Conservation (phyloP, 2,113 vertebrate species). For the Gila orcuttii region DNA sequence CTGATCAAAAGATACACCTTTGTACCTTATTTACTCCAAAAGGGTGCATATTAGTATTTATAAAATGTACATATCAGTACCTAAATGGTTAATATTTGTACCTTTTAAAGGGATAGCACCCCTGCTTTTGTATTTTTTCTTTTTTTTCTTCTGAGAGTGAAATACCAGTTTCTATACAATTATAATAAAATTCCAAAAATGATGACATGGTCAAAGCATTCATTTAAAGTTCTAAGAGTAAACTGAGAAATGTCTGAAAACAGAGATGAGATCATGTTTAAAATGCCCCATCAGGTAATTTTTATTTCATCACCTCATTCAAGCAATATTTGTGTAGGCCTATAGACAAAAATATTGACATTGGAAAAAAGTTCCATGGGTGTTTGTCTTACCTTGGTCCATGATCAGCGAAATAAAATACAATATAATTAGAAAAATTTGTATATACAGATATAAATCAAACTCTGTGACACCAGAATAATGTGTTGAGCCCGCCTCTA, state of each 20-base stretch:
- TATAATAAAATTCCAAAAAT: not conserved
- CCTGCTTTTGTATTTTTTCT: too few species aligned
- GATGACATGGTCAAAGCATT: not conserved
- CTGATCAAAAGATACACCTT: too few species aligned
- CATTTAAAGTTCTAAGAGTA: not conserved
- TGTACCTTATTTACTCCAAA: too few species aligned
- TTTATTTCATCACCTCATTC: not conserved
- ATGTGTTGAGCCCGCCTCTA: slow-evolving; percentile 51
- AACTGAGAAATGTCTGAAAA: not conserved
- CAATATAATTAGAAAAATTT: not conserved
- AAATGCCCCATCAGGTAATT: not conserved
- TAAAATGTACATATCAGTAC: too few species aligned
- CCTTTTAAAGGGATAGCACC: too few species aligned
- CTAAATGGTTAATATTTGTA: too few species aligned
- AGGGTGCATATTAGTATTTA: too few species aligned
- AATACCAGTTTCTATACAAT: not conserved
- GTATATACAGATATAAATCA: not conserved
- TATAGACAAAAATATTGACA: not conserved
- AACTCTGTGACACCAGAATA: not conserved
- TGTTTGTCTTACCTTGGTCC: slow-evolving; percentile 69
- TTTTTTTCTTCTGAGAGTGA: too few species aligned
- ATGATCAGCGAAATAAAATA: slow-evolving; percentile 52
- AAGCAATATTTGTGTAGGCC: not conserved
- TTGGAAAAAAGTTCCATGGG: not conserved
- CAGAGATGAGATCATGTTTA: not conserved